A percentile compares a stretch with the other conserved stretches of the same genome.
Conservation (phyloP, 2,113 vertebrate species). For the Turnix velox region DNA sequence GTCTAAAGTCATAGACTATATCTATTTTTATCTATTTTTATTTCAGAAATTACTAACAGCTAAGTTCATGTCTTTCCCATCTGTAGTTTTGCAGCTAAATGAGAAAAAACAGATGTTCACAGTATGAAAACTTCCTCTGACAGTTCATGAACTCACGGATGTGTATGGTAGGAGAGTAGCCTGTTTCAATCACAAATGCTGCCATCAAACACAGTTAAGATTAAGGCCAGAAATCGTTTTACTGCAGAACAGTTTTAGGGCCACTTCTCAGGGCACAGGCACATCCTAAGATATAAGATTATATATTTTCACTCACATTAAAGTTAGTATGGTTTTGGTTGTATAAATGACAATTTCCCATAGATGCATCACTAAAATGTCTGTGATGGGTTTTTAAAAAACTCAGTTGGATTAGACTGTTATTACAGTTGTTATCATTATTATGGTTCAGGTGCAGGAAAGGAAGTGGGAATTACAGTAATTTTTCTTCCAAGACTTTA, state of each 20-base stretch:
- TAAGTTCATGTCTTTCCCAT: slow-evolving; percentile 28
- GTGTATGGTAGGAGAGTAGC: not conserved
- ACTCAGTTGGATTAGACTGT: not conserved
- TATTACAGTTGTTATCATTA: not conserved
- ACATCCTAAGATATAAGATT: not conserved
- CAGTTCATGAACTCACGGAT: slow-evolving; percentile 59
- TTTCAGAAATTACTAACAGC: slow-evolving; percentile 26
- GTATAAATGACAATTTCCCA: not conserved
- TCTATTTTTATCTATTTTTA: slow-evolving; percentile 61
- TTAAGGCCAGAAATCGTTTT: not conserved
- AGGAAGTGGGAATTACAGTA: not conserved
- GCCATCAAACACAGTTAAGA: not conserved
- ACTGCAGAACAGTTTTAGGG: not conserved
- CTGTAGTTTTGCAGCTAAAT: slow-evolving; percentile 12
- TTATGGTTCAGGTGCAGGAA: not conserved
- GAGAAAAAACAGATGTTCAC: slow-evolving; percentile 39
- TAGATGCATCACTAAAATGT: not conserved
- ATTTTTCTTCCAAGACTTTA: not conserved
- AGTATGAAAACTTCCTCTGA: slow-evolving; percentile 43
- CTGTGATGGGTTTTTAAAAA: not conserved
- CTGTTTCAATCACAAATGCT: not conserved
- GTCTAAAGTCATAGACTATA: not conserved
- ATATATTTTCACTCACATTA: not conserved
- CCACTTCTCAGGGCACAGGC: not conserved
- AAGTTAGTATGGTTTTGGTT: not conserved